These are phyloP conservation scores for Synergus japonicus DNA, from an alignment of 2,888 invertebrate genomes.

Conservation along the genomic window DNA sequence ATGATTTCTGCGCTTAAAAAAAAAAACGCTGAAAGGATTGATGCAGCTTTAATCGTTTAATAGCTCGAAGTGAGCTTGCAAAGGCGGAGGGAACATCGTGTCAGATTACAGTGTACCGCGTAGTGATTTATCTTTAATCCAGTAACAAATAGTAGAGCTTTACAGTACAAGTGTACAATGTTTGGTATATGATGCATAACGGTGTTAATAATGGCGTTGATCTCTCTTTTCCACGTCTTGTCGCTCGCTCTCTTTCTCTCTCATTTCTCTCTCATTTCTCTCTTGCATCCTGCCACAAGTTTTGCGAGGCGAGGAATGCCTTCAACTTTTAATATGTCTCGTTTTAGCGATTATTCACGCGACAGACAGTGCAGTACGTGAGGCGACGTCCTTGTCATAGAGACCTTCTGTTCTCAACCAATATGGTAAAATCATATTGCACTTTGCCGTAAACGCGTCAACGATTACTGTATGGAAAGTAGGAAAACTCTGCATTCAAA, in stretches of 20 bases:
- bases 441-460: background rate
- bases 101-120: background rate
- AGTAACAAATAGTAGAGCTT: conserved; percentile 14
- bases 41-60: no score
- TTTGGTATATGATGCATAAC: conserved; percentile 33
- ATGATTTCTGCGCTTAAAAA: no score
- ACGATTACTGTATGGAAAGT: background rate
- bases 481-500: conserved; percentile 11
- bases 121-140: conserved; percentile 22
- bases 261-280: background rate
- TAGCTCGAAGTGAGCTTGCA: no score
- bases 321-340: conserved; percentile 39
- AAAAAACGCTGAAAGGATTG: no score
- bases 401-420: background rate
- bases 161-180: background rate
- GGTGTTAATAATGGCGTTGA: conserved; percentile 23
- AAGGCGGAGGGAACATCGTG: no score
- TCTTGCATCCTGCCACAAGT: conserved; percentile 19
- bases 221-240: conserved; percentile 1
- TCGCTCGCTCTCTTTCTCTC: background rate
- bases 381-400: background rate
- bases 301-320: background rate
- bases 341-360: conserved; percentile 42
- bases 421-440: conserved; percentile 11
- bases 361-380: conserved; percentile 20